Conservation (phyloP, 2,888 invertebrate species). For the Drosophila quinaria region DNA sequence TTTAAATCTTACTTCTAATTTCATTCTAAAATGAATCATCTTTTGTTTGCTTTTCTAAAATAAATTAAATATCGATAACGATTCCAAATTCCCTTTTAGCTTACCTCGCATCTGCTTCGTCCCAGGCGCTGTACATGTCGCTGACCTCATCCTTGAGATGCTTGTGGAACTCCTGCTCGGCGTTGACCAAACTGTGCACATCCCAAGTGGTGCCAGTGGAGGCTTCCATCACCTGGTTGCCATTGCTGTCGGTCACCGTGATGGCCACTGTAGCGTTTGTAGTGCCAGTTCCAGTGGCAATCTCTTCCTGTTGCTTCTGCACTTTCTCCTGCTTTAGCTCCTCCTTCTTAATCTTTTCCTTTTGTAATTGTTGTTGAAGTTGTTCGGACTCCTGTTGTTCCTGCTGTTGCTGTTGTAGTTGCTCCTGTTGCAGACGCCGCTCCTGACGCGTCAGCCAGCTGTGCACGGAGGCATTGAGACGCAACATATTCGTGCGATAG, state of each 20-base stretch:
- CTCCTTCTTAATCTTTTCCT: constrained; percentile 32
- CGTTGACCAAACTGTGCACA: constrained; percentile 79
- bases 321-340: constrained; percentile 8
- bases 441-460: constrained; percentile 86
- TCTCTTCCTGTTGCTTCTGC: constrained; percentile 28
- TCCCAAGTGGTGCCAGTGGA: constrained; percentile 70
- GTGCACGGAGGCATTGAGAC: constrained; percentile 86
- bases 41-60: not conserved
- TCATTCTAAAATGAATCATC: too few species aligned
- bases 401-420: constrained; percentile 70
- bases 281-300: not conserved
- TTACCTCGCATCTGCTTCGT: constrained; percentile 89
- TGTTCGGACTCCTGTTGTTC: constrained; percentile 63
- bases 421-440: constrained; percentile 82
- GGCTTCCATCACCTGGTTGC: constrained; percentile 70
- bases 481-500: constrained; percentile 86
- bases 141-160: constrained; percentile 89
- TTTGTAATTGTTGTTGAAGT: constrained; percentile 5
- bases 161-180: constrained; percentile 85
- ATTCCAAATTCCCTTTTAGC: not conserved
- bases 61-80: not conserved
- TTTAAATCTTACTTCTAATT: too few species aligned
- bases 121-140: constrained; percentile 90
- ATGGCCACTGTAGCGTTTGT: constrained; percentile 60
- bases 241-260: constrained; percentile 78